Evolutionary conservation across 1,140 invertebrate genomes (phyloP), one percentile per base, ranked within the genome.

Genomic region (Metopolophium dirhodum): DNA sequence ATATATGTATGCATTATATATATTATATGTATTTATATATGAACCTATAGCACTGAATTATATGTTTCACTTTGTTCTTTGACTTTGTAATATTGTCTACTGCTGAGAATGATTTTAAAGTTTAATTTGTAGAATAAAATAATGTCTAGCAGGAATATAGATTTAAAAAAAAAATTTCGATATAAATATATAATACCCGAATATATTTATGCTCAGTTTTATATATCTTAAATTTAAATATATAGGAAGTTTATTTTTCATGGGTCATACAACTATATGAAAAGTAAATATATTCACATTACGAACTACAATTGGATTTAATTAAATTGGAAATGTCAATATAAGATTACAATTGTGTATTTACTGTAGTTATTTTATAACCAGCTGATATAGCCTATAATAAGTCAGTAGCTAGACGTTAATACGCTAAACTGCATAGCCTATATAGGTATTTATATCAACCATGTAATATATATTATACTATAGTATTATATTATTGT

Each of bases 401-500:
- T 61, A 61, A 61, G 57, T 61, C 18, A n/a, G 30, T n/a, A n/a
- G 61, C 61, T 30, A 20, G 30, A n/a, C 61, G 30, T 77, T 77
- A 77, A 77, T 77, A 77, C 61, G 61, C 14, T 54, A 22, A 18
- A 51, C 49, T 18, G n/a, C 14, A n/a, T 68, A n/a, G 30, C 1
- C 11, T 68, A 68, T 68, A 68, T 68, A n/a, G 4, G 61, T 68
- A 23, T 20, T 61, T 30, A n/a, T 30, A 30, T 14, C 14, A 77
- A 77, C 61, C 14, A 14, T n/a, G 18, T 77, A 77, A 77, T 35
- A 77, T 68, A 14, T 68, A 54, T 54, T 54, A 77, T 77, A 77
- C n/a, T 77, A n/a, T n/a, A n/a, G n/a, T 54, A 54, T 77, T 54
- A 54, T 77, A 77, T 77, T 77, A n/a, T 77, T 77, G n/a, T 77